Evolutionary conservation across 2,888 invertebrate species (phyloP).

Genomic region (Pyralis farinalis): DNA sequence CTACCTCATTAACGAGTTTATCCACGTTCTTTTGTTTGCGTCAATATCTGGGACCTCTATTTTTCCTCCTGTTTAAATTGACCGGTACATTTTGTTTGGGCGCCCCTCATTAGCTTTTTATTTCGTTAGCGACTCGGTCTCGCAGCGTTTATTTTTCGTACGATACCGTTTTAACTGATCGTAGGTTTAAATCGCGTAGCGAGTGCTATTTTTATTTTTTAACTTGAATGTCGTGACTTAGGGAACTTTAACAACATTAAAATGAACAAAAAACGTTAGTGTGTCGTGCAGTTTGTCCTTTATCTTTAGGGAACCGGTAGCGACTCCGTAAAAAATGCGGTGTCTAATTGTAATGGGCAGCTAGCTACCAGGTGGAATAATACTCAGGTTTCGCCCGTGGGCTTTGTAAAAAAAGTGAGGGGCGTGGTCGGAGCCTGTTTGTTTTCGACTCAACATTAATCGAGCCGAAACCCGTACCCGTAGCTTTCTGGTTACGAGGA

Average conservation of each 20-base stretch:
- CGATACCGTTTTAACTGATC: constrained; percentile 61
- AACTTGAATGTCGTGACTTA: constrained; percentile 51
- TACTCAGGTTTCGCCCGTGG: constrained; percentile 41
- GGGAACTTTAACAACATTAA: constrained; percentile 35
- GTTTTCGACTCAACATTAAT: constrained; percentile 69
- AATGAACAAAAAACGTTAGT: constrained; percentile 32
- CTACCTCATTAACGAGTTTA: constrained; percentile 45
- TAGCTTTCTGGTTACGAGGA: constrained; percentile 54
- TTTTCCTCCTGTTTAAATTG: constrained; percentile 36
- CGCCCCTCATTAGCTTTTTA: constrained; percentile 43
- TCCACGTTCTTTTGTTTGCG: constrained; percentile 30
- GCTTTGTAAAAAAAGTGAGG: constrained; percentile 41
- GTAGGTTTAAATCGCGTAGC: constrained; percentile 54
- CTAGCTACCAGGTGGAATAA: constrained; percentile 47
- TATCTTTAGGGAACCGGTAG: constrained; percentile 53
- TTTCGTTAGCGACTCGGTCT: constrained; percentile 41
- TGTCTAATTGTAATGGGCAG: constrained; percentile 52
- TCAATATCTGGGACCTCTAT: constrained; percentile 31
- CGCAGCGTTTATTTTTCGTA: constrained; percentile 48
- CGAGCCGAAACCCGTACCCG: constrained; percentile 63
- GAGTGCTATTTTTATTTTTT: constrained; percentile 43
- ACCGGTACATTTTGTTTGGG: constrained; percentile 32
- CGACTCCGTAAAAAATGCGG: constrained; percentile 40
- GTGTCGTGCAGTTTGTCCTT: constrained; percentile 38
- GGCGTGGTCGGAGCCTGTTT: constrained; percentile 58